Evolutionary conservation across 2,797 vertebrate genomes (phyloP).

Genomic region (Cyprinella venusta): DNA sequence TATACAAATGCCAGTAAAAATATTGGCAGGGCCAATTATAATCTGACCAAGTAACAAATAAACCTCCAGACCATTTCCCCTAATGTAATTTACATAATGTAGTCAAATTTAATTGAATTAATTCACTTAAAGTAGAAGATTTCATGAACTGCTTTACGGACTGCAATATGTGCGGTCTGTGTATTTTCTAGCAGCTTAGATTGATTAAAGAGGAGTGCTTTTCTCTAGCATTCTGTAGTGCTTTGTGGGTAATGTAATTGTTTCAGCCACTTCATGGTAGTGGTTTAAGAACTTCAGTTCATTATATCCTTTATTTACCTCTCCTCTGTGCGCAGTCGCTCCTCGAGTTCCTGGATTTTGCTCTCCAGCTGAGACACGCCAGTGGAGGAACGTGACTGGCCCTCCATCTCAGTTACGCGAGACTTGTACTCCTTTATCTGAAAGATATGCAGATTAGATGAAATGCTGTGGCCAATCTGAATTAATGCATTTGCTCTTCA

Average conservation of each 20-base stretch:
- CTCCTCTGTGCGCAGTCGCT: constrained; percentile 85
- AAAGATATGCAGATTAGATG: not conserved
- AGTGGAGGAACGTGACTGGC: constrained; percentile 82
- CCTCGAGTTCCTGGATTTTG: constrained; percentile 87
- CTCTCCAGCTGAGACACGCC: constrained; percentile 87
- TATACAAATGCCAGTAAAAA: not conserved
- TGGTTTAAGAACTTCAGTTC: not conserved
- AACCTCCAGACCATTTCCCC: not conserved
- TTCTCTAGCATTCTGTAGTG: not conserved
- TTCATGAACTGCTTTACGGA: not conserved
- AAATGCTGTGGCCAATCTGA: not conserved
- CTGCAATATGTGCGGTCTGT: not conserved
- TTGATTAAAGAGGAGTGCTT: not conserved
- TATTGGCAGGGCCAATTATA: not conserved
- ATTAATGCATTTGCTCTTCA: not conserved
- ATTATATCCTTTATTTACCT: constrained; percentile 70
- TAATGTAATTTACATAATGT: not conserved
- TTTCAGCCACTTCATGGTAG: constrained; percentile 12
- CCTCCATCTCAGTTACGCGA: constrained; percentile 87
- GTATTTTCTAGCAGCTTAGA: not conserved
- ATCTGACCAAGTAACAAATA: not conserved
- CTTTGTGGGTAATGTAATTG: not conserved
- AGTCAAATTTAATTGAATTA: not conserved
- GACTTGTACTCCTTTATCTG: constrained; percentile 92
- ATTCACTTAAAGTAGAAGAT: not conserved